Conservation (phyloP, 2,888 invertebrate species). For the Luperina nickerlii region DNA sequence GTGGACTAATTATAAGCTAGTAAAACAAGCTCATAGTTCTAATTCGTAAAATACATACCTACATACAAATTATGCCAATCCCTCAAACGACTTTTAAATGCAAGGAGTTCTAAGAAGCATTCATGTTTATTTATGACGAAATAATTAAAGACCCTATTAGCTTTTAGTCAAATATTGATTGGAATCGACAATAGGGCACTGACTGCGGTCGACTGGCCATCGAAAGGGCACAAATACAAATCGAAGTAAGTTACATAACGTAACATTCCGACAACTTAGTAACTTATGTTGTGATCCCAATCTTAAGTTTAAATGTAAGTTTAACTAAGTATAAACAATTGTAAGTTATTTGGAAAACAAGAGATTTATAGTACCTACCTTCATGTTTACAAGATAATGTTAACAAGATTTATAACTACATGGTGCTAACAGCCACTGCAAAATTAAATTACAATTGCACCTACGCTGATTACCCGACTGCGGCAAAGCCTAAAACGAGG, state of each 20-base stretch:
- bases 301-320: constrained; percentile 45
- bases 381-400: not conserved
- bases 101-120: not conserved
- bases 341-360: constrained; percentile 29
- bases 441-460: not conserved
- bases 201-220: constrained; percentile 30
- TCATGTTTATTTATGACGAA: not conserved
- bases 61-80: constrained; percentile 4
- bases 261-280: constrained; percentile 37
- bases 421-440: not conserved
- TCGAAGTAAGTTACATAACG: constrained; percentile 44
- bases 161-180: constrained; percentile 51
- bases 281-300: constrained; percentile 43
- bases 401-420: constrained; percentile 1
- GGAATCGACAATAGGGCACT: constrained; percentile 38
- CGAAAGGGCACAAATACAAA: constrained; percentile 49
- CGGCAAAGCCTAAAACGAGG: too few relatives aligned
- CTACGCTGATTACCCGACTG: not conserved
- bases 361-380: constrained; percentile 18
- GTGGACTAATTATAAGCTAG: not conserved
- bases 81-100: not conserved
- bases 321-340: constrained; percentile 39
- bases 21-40: not conserved
- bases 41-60: not conserved
- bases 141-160: constrained; percentile 13